Evolutionary conservation across 2,888 invertebrate species (phyloP), one percentile per base, ranked within the genome.

Genomic region (Drosophila stalkeri): DNA sequence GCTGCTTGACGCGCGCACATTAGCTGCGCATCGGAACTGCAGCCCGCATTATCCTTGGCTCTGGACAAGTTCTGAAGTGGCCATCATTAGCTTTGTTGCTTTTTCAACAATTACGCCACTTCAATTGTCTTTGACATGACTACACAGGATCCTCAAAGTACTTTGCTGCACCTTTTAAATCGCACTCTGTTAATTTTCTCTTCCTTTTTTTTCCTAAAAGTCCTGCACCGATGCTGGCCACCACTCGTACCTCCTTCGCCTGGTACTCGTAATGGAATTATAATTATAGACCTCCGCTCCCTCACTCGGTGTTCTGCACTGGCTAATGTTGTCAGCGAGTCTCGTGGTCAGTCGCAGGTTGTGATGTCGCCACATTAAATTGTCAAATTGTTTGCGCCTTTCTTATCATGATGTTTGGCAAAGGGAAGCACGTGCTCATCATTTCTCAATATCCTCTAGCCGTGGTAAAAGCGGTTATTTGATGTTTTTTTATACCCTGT

Each of bases 341-440:
- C 55, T 77, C 73, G 55, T 70, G 80, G 76, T 64, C 56, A 44
- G 66, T 72, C 72, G 75, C 74, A 67, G 68, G 74, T 75, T 84
- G 65, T 66, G 79, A 75, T 84, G 87, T 81, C 72, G 75, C 69
- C 75, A 90, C 86, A 91, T 92, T 90, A 92, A 91, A 90, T 90
- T 91, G 92, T 91, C 91, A 92, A 91, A 92, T 89, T 87, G 89
- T 91, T 90, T 88, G 85, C 75, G 80, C 89, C 86, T 77, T 73
- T 72, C 79, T 85, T 81, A 87, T 83, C 88, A 69, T 64, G 75
- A 80, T 87, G 74, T 74, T 70, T 72, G 60, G 7, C 39, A 35
- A 59, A 60, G 62, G 59, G 59, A 65, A 76, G 73, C 89, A 89
- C 89, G 89, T 87, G 86, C 75, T 81, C 75, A 72, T 81, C 72